Evolutionary conservation across 2,797 vertebrate species (phyloP).

Genomic region (Linurgus olivaceus): DNA sequence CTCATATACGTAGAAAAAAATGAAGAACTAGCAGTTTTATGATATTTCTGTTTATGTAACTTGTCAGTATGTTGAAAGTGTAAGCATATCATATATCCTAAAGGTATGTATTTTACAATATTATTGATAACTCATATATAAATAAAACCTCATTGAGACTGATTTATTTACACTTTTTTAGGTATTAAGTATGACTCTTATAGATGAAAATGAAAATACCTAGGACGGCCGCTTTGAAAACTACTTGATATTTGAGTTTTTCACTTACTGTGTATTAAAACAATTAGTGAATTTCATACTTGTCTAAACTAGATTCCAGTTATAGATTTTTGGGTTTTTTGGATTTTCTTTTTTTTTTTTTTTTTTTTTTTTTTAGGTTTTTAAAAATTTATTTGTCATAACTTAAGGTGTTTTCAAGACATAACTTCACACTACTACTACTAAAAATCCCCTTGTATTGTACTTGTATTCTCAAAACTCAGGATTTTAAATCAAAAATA

Average conservation of each 20-base stretch:
- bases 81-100: not conserved
- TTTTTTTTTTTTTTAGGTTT: no score
- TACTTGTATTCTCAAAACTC: not conserved
- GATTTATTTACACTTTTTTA: not conserved
- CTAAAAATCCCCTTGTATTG: rapidly evolving
- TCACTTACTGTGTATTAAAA: not conserved
- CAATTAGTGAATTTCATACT: not conserved
- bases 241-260: not conserved
- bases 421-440: not conserved
- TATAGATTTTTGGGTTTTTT: not conserved
- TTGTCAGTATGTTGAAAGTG: not conserved
- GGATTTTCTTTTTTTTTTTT: not conserved
- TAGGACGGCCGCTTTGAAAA: not conserved
- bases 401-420: not conserved
- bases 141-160: not conserved
- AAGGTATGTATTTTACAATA: not conserved
- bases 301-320: not conserved
- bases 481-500: not conserved
- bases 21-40: not conserved
- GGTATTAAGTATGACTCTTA: not conserved
- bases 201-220: not conserved
- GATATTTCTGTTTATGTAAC: not conserved
- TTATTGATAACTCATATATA: not conserved
- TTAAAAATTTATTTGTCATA: not conserved
- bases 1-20: not conserved